phyloP scores from a whole-genome alignment of 2,113 vertebrate species.

The Cairina moschata region DNA sequence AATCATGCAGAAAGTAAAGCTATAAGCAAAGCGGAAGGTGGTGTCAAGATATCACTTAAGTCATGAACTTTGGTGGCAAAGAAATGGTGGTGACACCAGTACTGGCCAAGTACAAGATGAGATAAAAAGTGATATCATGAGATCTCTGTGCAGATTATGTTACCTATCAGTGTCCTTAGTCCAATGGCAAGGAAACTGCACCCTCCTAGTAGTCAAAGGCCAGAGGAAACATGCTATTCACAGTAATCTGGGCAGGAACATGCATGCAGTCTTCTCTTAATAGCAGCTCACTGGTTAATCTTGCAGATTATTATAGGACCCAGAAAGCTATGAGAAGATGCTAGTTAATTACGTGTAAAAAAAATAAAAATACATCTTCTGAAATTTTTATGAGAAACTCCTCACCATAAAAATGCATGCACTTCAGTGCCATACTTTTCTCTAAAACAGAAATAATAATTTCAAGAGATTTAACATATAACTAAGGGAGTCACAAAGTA shows the following conservation, averaged over 20 bases:
- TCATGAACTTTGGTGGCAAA: neutral
- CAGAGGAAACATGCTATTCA: neutral
- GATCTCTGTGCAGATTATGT: neutral
- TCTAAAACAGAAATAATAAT: neutral
- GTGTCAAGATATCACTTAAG: neutral
- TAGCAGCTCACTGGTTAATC: neutral
- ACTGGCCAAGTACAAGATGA: neutral
- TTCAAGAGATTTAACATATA: neutral
- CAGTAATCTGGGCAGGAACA: neutral
- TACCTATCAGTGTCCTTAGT: neutral
- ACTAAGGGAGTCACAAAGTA: neutral
- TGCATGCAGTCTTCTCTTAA: neutral
- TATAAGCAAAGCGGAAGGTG: neutral
- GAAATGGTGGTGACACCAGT: neutral
- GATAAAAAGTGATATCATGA: neutral
- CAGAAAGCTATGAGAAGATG: neutral
- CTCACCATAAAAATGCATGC: neutral
- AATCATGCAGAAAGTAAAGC: neutral
- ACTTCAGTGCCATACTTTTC: neutral
- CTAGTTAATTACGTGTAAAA: neutral
- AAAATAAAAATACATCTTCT: neutral
- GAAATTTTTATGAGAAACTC: neutral
- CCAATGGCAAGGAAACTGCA: neutral
- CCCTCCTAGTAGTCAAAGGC: neutral
- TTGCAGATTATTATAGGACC: neutral